Evolutionary conservation across 2,797 vertebrate species (phyloP).

Genomic region (Urophycis tenuis): DNA sequence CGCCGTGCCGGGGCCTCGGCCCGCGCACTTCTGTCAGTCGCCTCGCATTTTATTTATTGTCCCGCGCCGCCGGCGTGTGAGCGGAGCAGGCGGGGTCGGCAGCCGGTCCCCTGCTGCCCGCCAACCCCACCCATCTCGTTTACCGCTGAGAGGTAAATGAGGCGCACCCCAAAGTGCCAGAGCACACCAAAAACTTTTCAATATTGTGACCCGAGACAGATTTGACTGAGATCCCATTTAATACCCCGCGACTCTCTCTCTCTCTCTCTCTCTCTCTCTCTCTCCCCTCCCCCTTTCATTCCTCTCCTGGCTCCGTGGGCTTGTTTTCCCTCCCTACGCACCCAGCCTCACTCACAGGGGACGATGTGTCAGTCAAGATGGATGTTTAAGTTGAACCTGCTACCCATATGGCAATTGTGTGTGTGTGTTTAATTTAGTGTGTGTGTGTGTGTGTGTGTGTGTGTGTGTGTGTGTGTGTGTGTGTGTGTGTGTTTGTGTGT

Average conservation of each 20-base stretch:
- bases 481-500: conserved; percentile 8
- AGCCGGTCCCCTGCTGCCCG: not conserved
- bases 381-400: conserved; percentile 59
- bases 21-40: not conserved
- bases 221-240: conserved; percentile 6
- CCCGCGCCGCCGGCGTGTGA: not conserved
- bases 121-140: conserved; percentile 26
- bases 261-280: conserved; percentile 23
- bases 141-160: conserved; percentile 43
- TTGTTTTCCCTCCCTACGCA: conserved; percentile 4
- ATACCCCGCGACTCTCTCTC: conserved; percentile 8
- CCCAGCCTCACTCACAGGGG: conserved; percentile 43
- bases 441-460: conserved; percentile 12
- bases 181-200: conserved; percentile 38
- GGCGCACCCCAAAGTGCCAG: conserved; percentile 34
- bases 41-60: not conserved
- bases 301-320: not conserved
- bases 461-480: conserved; percentile 17
- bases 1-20: not conserved
- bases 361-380: conserved; percentile 66
- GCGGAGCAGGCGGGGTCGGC: not conserved
- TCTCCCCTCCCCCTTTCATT: conserved; percentile 12
- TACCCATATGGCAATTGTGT: conserved; percentile 55
- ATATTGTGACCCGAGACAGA: conserved; percentile 40
- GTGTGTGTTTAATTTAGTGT: conserved; percentile 9